Evolutionary conservation across 1,140 invertebrate species (phyloP), one percentile per base, ranked within the genome.

Genomic region (Anadara kagoshimensis): DNA sequence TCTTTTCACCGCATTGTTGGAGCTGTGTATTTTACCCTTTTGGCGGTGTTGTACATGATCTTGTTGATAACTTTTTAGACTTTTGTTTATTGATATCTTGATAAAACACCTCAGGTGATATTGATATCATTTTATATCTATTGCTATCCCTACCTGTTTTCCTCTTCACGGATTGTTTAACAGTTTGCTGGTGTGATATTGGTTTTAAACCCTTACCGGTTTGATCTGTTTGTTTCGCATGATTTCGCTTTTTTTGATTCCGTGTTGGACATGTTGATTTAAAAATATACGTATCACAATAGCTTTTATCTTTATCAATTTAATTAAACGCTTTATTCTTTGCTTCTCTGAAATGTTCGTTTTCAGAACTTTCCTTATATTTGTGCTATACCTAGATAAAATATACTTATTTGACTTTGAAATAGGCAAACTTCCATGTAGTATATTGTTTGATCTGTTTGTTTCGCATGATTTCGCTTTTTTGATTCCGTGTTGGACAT

Each of bases 401-500:
- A 8, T 3, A 8, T 61, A 41, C 43, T 61, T 43, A 61, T 61
- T n/a, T 8, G 16, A 44, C 43, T 61, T n/a, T 44, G 58, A 61
- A n/a, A 61, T 43, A 8, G n/a, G 5, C 20, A 43, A 26, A 44
- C 7, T 26, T 26, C 58, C 26, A 10, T 61, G 36, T 18, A 61
- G 43, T n/a, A 44, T 36, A 44, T 61, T 61, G n/a, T n/a, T 36
- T 36, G 29, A 36, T 36, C 29, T 36, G 7, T 36, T 36, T 36
- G 29, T 36, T 36, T 36, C 29, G 29, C 29, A n/a, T n/a, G n/a
- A n/a, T n/a, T n/a, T n/a, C n/a, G n/a, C n/a, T n/a, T n/a, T n/a
- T n/a, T n/a, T n/a, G n/a, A n/a, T n/a, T n/a, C n/a, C n/a, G n/a
- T n/a, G n/a, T n/a, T n/a, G n/a, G 29, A 36, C 29, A 36, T 47